phyloP scores from a whole-genome alignment of 2,888 invertebrate species.

The Megastigmus dorsalis region DNA sequence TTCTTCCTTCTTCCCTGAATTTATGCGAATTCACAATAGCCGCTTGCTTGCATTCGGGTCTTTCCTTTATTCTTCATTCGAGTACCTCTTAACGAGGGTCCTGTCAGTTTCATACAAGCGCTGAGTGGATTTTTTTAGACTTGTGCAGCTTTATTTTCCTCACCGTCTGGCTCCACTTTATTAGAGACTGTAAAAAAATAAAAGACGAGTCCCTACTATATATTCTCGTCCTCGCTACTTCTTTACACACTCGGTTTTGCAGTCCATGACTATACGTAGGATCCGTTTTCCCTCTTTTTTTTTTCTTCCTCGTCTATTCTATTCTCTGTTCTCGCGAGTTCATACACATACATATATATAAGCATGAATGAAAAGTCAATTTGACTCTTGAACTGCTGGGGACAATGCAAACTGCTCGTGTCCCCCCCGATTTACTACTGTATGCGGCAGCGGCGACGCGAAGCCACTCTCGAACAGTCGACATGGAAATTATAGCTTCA shows the following conservation, averaged over 20 bases:
- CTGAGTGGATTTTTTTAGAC: no score
- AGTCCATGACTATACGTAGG: no score
- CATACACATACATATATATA: no score
- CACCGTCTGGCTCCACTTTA: background rate
- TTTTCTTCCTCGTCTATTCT: no score
- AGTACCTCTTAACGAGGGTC: constrained; percentile 1
- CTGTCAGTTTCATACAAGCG: no score
- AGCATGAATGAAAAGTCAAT: no score
- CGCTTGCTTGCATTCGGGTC: background rate
- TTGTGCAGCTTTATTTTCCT: no score
- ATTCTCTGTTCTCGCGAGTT: no score
- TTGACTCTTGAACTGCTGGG: no score
- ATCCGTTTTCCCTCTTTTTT: no score
- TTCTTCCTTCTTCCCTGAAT: background rate
- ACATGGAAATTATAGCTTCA: constrained; percentile 23
- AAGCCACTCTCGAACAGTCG: background rate
- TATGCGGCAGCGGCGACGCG: background rate
- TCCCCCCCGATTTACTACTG: background rate
- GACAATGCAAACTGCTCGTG: background rate
- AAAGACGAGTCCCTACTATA: background rate
- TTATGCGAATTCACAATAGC: constrained; percentile 17
- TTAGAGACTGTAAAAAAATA: constrained; percentile 16
- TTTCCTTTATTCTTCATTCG: constrained; percentile 1
- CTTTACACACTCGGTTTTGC: no score
- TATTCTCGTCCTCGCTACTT: no score